Base-by-base conservation (phyloP, 2,888 invertebrate species). In the Drosophila multiciliata region DNA sequence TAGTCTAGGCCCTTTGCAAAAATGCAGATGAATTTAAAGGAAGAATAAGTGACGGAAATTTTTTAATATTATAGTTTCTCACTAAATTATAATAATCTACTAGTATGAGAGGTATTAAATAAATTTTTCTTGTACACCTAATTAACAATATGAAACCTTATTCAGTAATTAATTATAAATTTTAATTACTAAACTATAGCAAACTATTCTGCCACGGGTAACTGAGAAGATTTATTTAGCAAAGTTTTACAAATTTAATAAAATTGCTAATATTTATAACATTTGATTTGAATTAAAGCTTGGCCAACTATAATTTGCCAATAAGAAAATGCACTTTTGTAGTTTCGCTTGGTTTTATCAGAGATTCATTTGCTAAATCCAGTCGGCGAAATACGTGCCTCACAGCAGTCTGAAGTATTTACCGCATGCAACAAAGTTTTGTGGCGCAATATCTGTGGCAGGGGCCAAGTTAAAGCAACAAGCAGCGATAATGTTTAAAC, bases 401-500 rank as follows among this genome's bases (percentile, higher is more conserved):
- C 38, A 62, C 15, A 57, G 48, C 40, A 52, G 59, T 59, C 42
- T 52, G 36, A 72, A 49, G 48, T 42, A 49, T 73, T 73, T 73
- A 50, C 67, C 60, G 61, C 74, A 73, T 73, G 54, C 59, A 59
- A 53, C 42, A 63, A 66, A 64, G 20, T 57, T 72, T 59, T 63
- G 7, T 40, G 36, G 45, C 32, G 26, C 53, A 42, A 48, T 67
- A 52, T 23, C n/a, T 32, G 36, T n/a, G 20, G 48, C 23, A 29
- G 15, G 32, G 17, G n/a, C 8, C 17, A 50, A 58, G 23, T 48
- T 45, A 33, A 62, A 40, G 72, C 64, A 75, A 67, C 73, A 79
- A 79, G 67, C 76, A 33, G 69, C 54, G 73, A 87, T 84, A 85
- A 87, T 83, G 71, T 83, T 85, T 83, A 75, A 83, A 76, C 80